These are phyloP conservation scores for Corythornis madagascariensis DNA, from an alignment of 2,113 vertebrate genomes.

Conservation along the genomic window DNA sequence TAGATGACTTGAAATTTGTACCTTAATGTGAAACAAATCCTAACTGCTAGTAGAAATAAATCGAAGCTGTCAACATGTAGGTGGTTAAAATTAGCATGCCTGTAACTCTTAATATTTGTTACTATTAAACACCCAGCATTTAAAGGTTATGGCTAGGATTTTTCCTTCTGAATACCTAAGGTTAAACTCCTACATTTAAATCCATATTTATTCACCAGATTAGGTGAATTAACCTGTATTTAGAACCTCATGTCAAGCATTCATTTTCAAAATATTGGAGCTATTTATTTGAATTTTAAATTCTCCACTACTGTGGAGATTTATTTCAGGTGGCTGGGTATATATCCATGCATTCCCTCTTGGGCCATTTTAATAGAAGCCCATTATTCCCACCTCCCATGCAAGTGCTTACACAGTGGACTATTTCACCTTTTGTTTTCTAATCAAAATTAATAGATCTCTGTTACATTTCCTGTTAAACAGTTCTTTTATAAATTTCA, in stretches of 20 bases:
- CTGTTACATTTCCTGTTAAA: background rate
- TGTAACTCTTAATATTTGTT: constrained; percentile 21
- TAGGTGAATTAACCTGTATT: constrained; percentile 26
- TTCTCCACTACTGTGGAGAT: background rate
- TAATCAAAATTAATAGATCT: background rate
- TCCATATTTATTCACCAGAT: constrained; percentile 27
- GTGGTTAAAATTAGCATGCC: constrained; percentile 20
- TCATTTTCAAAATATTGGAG: constrained; percentile 32
- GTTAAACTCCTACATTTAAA: constrained; percentile 38
- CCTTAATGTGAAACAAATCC: constrained; percentile 3
- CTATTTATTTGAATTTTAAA: constrained; percentile 27
- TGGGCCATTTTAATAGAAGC: background rate
- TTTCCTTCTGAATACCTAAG: constrained; percentile 12
- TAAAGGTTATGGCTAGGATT: constrained; percentile 17
- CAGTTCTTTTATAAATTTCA: background rate
- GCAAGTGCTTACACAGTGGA: background rate
- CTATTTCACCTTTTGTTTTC: background rate
- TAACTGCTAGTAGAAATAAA: background rate
- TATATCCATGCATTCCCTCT: background rate
- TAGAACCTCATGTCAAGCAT: constrained; percentile 30
- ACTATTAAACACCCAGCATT: constrained; percentile 28
- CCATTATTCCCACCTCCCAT: background rate
- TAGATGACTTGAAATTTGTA: background rate
- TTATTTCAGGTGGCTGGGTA: background rate
- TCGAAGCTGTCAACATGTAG: background rate